phyloP scores from a whole-genome alignment of 2,888 invertebrate species.

The Pheosia gnoma region DNA sequence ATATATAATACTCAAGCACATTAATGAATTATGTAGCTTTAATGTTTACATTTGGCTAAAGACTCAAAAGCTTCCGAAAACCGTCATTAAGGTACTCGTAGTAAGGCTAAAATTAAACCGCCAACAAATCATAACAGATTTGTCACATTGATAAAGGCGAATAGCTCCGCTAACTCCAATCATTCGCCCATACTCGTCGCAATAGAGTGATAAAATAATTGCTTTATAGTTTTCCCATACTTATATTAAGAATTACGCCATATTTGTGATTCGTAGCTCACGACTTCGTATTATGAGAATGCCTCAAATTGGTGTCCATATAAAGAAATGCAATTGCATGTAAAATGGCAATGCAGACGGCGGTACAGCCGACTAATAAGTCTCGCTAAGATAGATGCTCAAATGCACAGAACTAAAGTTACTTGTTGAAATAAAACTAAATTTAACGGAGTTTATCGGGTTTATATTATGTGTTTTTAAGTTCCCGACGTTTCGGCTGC shows the following conservation, averaged over 20 bases:
- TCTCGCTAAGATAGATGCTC: slow-evolving; percentile 41
- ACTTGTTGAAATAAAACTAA: slow-evolving; percentile 50
- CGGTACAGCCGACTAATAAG: slow-evolving; percentile 28
- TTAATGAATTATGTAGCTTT: too few relatives aligned
- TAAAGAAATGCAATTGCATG: slow-evolving; percentile 56
- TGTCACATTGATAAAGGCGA: neutral
- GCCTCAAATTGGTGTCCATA: slow-evolving; percentile 48
- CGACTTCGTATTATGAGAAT: slow-evolving; percentile 52
- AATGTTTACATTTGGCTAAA: too few relatives aligned
- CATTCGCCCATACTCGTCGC: slow-evolving; percentile 8
- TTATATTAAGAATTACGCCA: slow-evolving; percentile 30
- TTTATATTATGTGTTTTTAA: too few relatives aligned
- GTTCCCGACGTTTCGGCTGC: too few relatives aligned
- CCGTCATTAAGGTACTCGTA: too few relatives aligned
- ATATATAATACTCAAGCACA: too few relatives aligned
- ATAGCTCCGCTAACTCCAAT: neutral
- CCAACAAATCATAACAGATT: neutral
- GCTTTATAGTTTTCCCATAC: slow-evolving; percentile 27
- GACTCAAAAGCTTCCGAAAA: too few relatives aligned
- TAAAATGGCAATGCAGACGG: slow-evolving; percentile 28
- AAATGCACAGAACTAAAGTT: slow-evolving; percentile 15
- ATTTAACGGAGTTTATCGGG: too few relatives aligned
- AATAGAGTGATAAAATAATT: slow-evolving; percentile 31
- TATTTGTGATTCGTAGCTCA: slow-evolving; percentile 38
- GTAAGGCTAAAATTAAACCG: neutral